Evolutionary conservation across 1,140 invertebrate genomes (phyloP).

Genomic region (Apis cerana): DNA sequence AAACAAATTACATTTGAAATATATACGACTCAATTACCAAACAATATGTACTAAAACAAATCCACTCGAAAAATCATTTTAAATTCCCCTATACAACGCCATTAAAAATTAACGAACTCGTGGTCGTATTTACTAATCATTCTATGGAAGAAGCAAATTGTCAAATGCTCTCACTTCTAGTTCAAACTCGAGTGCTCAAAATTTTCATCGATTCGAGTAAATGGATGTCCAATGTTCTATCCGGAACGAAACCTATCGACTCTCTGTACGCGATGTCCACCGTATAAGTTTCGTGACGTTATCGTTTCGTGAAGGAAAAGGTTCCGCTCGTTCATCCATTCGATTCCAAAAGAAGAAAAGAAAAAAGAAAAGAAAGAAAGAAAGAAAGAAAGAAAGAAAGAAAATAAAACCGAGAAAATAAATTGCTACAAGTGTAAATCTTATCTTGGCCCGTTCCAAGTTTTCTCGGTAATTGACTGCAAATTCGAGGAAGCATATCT

Average conservation of each 20-base stretch:
- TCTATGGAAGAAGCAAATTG: too few species aligned
- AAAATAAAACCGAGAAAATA: neutral
- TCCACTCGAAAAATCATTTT: neutral
- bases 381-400: too few species aligned
- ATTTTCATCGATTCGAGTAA: too few species aligned
- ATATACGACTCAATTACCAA: neutral
- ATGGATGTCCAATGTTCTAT: too few species aligned
- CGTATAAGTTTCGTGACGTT: neutral
- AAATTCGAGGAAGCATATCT: neutral
- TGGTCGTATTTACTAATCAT: too few species aligned
- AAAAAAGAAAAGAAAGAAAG: neutral
- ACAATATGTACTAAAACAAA: neutral
- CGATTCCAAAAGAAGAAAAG: neutral
- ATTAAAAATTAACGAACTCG: too few species aligned
- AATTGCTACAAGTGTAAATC: constrained; percentile 21
- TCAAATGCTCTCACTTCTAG: too few species aligned
- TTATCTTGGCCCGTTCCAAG: constrained; percentile 22
- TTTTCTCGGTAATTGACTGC: constrained; percentile 28
- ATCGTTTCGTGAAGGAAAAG: neutral
- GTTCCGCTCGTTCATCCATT: neutral
- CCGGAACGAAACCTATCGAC: too few species aligned
- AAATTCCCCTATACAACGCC: too few species aligned
- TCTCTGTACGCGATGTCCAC: too few species aligned
- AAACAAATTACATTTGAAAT: neutral
- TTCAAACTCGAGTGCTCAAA: too few species aligned